A percentile compares a stretch with the other conserved stretches of the same genome.
phyloP scores from a whole-genome alignment of 2,888 invertebrate species.

The Acanthopleura granulata region DNA sequence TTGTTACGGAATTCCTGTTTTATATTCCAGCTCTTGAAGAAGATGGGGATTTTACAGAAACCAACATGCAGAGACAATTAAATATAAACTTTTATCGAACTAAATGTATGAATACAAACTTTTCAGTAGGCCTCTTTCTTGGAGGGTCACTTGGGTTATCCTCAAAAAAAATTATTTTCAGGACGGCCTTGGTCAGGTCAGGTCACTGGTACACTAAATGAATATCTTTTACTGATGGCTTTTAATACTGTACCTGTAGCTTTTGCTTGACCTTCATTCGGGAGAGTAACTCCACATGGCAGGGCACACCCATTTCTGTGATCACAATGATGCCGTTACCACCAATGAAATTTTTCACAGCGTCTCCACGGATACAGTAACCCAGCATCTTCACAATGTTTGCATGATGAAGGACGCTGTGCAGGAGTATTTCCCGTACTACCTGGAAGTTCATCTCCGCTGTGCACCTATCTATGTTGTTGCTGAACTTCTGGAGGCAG shows the following conservation, averaged over 20 bases:
- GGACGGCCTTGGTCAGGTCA: too few species aligned
- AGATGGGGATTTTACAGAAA: too few species aligned
- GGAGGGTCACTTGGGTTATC: too few species aligned
- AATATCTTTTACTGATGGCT: too few species aligned
- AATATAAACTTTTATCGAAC: too few species aligned
- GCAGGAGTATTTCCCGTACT: conserved; percentile 49
- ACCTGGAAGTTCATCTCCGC: conserved; percentile 55
- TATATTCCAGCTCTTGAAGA: too few species aligned
- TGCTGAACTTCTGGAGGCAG: conserved; percentile 52
- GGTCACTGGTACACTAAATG: too few species aligned
- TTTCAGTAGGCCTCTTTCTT: too few species aligned
- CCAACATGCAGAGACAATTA: too few species aligned
- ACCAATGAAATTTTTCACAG: conserved; percentile 27
- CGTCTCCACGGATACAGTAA: conserved; percentile 56
- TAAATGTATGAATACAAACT: too few species aligned
- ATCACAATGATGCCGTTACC: conserved; percentile 54
- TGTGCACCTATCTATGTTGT: conserved; percentile 48
- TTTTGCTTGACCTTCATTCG: conserved; percentile 21
- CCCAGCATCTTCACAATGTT: conserved; percentile 47
- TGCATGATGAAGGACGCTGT: conserved; percentile 44
- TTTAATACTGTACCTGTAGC: conserved; percentile 22
- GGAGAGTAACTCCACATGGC: conserved; percentile 29
- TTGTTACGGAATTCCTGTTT: too few species aligned
- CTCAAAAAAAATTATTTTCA: too few species aligned
- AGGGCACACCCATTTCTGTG: conserved; percentile 46